A percentile compares a stretch with the other conserved stretches of the same genome.
These are phyloP conservation scores for Gisinianus flammeolus DNA, from an alignment of 2,888 invertebrate genomes.

Conservation along the genomic window DNA sequence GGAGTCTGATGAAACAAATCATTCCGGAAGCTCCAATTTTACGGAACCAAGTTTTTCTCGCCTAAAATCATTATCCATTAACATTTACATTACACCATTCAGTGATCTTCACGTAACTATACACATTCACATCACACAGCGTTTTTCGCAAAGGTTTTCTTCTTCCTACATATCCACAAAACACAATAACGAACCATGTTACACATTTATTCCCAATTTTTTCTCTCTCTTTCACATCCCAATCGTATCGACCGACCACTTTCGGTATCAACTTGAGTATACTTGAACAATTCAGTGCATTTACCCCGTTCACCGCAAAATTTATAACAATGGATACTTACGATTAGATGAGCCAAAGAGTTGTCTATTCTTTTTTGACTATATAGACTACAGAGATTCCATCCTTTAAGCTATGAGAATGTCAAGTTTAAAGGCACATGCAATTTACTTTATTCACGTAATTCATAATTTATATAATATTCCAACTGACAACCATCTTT, in stretches of 20 bases:
- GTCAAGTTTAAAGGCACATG: too few species aligned
- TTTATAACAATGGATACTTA: background rate
- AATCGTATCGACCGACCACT: background rate
- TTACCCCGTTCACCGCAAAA: slow-evolving; percentile 2
- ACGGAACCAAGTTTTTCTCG: slow-evolving; percentile 44
- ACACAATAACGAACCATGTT: background rate
- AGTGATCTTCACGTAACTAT: slow-evolving; percentile 2
- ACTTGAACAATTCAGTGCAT: background rate
- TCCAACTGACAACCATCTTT: too few species aligned
- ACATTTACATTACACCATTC: slow-evolving; percentile 1
- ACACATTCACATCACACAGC: background rate
- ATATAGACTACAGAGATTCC: background rate
- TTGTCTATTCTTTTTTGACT: background rate
- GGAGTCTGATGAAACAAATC: slow-evolving; percentile 45
- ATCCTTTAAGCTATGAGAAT: background rate
- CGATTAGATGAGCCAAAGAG: background rate
- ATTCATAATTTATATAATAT: too few species aligned
- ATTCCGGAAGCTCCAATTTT: slow-evolving; percentile 47
- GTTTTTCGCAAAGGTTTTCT: slow-evolving; percentile 6
- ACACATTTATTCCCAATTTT: too few species aligned
- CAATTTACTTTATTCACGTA: too few species aligned
- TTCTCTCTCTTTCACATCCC: too few species aligned
- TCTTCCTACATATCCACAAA: background rate
- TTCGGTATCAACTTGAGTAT: background rate
- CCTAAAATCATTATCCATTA: slow-evolving; percentile 41